Evolutionary conservation across 1,140 invertebrate species (phyloP).

Genomic region (Brachionus manjavacas): DNA sequence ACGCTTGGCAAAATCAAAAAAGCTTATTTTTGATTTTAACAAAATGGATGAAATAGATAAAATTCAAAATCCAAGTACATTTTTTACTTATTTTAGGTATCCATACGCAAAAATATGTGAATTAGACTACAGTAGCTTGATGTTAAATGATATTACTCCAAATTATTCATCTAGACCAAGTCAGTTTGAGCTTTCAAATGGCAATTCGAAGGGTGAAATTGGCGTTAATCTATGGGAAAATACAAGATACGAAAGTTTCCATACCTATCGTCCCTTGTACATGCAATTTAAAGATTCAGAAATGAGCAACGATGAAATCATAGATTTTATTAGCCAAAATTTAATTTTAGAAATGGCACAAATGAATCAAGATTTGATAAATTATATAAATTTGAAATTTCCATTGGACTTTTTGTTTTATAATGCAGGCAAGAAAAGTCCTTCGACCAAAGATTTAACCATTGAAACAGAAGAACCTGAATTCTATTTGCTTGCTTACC

Average conservation of each 20-base stretch:
- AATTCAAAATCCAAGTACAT: not conserved
- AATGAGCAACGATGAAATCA: not conserved
- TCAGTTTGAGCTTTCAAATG: not conserved
- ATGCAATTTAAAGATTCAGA: not conserved
- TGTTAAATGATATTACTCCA: not conserved
- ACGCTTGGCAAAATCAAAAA: not conserved
- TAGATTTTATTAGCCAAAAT: not conserved
- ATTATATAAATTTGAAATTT: not conserved
- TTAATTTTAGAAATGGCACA: not conserved
- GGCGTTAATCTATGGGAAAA: not conserved
- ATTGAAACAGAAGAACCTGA: not conserved
- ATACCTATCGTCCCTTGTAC: not conserved
- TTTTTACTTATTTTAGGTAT: not conserved
- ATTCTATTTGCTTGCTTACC: not conserved
- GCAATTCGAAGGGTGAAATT: not conserved
- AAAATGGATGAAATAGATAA: not conserved
- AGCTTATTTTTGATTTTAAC: not conserved
- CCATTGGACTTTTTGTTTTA: slow-evolving; percentile 8
- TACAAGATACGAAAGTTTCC: not conserved
- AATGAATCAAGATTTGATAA: not conserved
- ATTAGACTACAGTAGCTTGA: not conserved
- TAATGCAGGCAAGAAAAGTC: not conserved
- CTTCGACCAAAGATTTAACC: not conserved
- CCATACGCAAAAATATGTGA: slow-evolving; percentile 19
- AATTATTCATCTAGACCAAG: not conserved